Percentiles rank a stretch among this genome's conserved stretches.
These are phyloP conservation scores for Brachionus rotundiformis DNA, from an alignment of 1,140 invertebrate genomes.

Conservation along the genomic window DNA sequence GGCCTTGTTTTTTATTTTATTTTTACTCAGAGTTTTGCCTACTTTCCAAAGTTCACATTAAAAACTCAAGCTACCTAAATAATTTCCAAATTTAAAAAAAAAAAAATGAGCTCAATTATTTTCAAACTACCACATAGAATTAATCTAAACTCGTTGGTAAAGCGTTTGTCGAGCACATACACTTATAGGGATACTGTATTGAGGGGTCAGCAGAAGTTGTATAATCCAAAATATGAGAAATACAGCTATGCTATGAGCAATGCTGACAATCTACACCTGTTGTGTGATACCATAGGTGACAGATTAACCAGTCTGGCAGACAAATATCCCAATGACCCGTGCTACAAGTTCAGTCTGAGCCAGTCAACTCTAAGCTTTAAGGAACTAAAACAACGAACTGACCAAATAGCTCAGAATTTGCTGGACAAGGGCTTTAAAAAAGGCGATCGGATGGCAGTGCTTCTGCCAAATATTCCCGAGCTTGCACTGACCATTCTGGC, in stretches of 20 bases:
- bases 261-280: not conserved
- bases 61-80: not conserved
- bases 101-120: not conserved
- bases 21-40: not conserved
- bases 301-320: not conserved
- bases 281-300: conserved; percentile 29
- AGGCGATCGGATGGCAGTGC: conserved; percentile 35
- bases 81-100: not conserved
- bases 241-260: conserved; percentile 9
- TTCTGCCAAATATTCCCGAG: conserved; percentile 30
- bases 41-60: not conserved
- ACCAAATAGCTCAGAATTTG: conserved; percentile 26
- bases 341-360: not conserved
- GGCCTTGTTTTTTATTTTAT: not conserved
- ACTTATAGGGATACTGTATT: not conserved
- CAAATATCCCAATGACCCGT: not conserved
- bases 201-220: not conserved
- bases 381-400: conserved; percentile 30
- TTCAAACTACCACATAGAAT: not conserved
- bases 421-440: conserved; percentile 38
- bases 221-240: not conserved
- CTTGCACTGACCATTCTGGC: conserved; percentile 4
- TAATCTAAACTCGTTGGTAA: not conserved
- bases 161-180: not conserved
- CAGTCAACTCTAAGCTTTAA: conserved; percentile 18